Percentiles rank a stretch among this genome's conserved stretches.
Evolutionary conservation across 1,140 invertebrate genomes (phyloP).

Genomic region (Ceratina japonica): DNA sequence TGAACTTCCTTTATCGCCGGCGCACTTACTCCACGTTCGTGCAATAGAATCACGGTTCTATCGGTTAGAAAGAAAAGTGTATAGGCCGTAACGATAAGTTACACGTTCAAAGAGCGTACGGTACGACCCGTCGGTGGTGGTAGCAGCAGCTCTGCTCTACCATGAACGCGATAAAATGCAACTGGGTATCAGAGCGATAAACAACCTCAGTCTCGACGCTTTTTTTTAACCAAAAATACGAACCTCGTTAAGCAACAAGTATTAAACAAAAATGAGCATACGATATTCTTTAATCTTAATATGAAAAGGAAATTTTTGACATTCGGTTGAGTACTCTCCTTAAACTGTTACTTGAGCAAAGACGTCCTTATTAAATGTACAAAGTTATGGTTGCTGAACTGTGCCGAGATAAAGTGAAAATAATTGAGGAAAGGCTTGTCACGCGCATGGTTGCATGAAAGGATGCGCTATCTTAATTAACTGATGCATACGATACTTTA

Average conservation of each 20-base stretch:
- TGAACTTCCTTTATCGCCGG: conserved; percentile 9
- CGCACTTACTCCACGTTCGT: background rate
- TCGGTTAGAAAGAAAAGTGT: background rate
- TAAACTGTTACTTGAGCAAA: too few species aligned
- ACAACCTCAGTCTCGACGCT: background rate
- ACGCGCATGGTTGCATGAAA: background rate
- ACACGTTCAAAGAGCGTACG: background rate
- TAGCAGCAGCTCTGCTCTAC: background rate
- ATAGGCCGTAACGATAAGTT: conserved; percentile 1
- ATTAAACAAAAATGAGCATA: background rate
- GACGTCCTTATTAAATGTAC: background rate
- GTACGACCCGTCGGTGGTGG: background rate
- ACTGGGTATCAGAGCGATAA: background rate
- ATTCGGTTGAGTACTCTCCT: too few species aligned
- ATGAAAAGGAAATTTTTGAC: background rate
- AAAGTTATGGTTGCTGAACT: background rate
- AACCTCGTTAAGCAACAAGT: background rate
- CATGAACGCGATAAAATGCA: conserved; percentile 6
- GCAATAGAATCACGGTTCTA: conserved; percentile 11
- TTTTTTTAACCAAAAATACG: background rate
- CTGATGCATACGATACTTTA: too few species aligned
- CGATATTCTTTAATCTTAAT: background rate
- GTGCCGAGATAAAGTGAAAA: background rate
- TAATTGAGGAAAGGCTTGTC: background rate
- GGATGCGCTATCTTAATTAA: background rate